These are phyloP conservation scores for Pantala flavescens DNA, from an alignment of 1,140 invertebrate genomes.

Conservation along the genomic window DNA sequence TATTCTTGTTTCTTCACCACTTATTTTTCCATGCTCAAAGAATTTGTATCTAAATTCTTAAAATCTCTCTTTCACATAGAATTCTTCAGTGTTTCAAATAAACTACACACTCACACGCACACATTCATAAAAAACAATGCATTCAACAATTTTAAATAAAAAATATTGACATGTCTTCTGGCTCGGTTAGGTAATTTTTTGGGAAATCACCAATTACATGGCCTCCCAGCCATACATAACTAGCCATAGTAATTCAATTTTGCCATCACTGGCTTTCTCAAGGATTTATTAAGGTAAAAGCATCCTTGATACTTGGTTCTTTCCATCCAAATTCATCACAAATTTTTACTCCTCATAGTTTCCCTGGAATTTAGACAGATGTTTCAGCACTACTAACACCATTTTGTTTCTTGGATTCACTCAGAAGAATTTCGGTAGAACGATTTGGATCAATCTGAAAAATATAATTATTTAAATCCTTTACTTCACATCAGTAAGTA, in stretches of 20 bases:
- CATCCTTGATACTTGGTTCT: not conserved
- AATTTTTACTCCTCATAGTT: not conserved
- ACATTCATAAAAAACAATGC: constrained; percentile 10
- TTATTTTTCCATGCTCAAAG: not conserved
- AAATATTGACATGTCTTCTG: constrained; percentile 10
- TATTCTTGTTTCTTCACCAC: not conserved
- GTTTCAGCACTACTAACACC: constrained; percentile 36
- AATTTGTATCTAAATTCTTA: not conserved
- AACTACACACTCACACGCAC: not conserved
- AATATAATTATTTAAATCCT: not conserved
- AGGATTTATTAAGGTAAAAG: not conserved
- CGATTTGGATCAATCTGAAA: constrained; percentile 35
- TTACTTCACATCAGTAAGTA: no score
- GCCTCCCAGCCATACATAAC: not conserved
- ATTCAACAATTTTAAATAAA: constrained; percentile 5
- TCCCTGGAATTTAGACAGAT: constrained; percentile 29
- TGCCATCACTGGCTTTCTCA: not conserved
- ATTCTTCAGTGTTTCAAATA: not conserved
- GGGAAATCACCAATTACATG: not conserved
- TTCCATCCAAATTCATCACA: not conserved
- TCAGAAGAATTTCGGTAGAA: constrained; percentile 31
- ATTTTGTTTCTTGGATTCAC: constrained; percentile 32
- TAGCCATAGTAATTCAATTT: not conserved
- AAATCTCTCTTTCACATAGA: not conserved
- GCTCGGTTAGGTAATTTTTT: constrained; percentile 6